These are phyloP conservation scores for Hedychridium roseum DNA, from an alignment of 2,888 invertebrate species.

Conservation along the genomic window DNA sequence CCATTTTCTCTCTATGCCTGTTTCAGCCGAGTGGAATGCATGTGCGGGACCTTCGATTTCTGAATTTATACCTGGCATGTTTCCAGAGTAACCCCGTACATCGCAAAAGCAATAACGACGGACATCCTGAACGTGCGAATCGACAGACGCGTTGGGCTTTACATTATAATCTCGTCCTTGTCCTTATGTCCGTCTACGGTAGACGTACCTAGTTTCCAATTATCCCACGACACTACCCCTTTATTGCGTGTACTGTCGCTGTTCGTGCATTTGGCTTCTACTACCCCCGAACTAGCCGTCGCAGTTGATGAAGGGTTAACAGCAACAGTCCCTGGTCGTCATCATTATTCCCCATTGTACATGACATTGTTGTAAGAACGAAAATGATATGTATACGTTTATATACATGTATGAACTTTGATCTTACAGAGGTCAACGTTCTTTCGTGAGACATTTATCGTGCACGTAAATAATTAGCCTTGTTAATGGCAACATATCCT, in stretches of 20 bases:
- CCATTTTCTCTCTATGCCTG: too few species aligned
- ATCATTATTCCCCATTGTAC: too few species aligned
- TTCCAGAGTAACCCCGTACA: slow-evolving; percentile 26
- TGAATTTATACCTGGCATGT: slow-evolving; percentile 9
- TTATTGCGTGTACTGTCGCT: slow-evolving; percentile 43
- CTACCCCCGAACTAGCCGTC: slow-evolving; percentile 37
- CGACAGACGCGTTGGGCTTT: slow-evolving; percentile 19
- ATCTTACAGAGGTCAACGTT: too few species aligned
- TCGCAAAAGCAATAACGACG: slow-evolving; percentile 35
- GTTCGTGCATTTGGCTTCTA: slow-evolving; percentile 41
- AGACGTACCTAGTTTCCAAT: slow-evolving; percentile 52
- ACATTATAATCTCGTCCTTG: slow-evolving; percentile 45
- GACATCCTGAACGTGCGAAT: slow-evolving; percentile 22
- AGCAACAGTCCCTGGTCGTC: slow-evolving; percentile 11
- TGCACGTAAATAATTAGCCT: too few species aligned
- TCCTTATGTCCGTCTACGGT: slow-evolving; percentile 39
- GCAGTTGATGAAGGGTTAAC: slow-evolving; percentile 32
- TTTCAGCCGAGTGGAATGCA: too few species aligned
- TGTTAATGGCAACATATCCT: too few species aligned
- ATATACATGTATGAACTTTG: too few species aligned
- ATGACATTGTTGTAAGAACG: too few species aligned
- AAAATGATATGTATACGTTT: too few species aligned
- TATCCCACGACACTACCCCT: slow-evolving; percentile 47
- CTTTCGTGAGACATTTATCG: too few species aligned
- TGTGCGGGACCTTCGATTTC: slow-evolving; percentile 14